These are phyloP conservation scores for Orthosia cruda DNA, from an alignment of 2,888 invertebrate species.

Conservation along the genomic window DNA sequence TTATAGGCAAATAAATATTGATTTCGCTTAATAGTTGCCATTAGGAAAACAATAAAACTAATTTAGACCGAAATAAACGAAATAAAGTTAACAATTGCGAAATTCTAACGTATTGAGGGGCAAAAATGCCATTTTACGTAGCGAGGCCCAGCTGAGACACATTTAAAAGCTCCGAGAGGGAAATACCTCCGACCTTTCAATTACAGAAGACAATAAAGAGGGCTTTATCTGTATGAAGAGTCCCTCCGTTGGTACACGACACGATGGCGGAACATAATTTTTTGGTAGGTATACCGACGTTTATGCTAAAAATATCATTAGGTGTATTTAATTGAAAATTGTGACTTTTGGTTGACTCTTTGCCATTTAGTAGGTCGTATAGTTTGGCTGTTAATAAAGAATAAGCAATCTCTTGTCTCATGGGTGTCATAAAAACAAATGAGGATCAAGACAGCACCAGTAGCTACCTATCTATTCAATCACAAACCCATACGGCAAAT, in stretches of 20 bases:
- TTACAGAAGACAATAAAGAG: conserved; percentile 89
- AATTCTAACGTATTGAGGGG: conserved; percentile 76
- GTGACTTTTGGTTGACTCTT: neutral
- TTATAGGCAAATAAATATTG: conserved; percentile 58
- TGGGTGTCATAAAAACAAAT: neutral
- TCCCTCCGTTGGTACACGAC: conserved; percentile 68
- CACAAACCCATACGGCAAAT: neutral
- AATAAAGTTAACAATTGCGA: conserved; percentile 71
- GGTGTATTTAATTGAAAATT: conserved; percentile 21
- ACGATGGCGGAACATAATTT: conserved; percentile 70
- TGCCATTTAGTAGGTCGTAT: neutral
- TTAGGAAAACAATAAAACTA: conserved; percentile 62
- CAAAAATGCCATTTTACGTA: conserved; percentile 82
- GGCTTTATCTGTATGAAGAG: conserved; percentile 83
- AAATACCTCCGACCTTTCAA: conserved; percentile 88
- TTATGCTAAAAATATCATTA: conserved; percentile 45
- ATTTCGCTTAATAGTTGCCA: conserved; percentile 56
- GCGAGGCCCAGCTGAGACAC: conserved; percentile 82
- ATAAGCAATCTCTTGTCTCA: neutral
- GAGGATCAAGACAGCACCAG: neutral
- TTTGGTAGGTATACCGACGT: conserved; percentile 43
- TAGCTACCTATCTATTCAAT: neutral
- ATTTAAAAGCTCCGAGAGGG: conserved; percentile 82
- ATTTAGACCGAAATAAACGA: conserved; percentile 57
- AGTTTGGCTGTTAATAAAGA: neutral